Base-by-base conservation (phyloP, 2,888 invertebrate genomes). In the Ethmia dodecea region DNA sequence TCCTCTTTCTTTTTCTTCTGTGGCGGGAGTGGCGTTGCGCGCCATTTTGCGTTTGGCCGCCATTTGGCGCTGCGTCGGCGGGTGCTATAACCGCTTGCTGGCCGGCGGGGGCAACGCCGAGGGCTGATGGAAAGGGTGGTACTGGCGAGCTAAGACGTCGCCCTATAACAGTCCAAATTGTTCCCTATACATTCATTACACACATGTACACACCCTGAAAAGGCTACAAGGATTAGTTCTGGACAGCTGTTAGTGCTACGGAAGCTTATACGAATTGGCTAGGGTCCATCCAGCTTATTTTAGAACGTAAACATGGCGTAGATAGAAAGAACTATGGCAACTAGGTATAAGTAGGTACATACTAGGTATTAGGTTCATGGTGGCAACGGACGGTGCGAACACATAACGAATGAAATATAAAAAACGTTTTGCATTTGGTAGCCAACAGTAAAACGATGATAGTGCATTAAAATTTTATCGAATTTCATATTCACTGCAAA, bases 21-120 rank as follows among this genome's bases (percentile, higher is more conserved):
- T 65, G 72, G 38, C 60, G 66, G 31, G 53, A 49, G 55, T 60
- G 65, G 33, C 63, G 61, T 45, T 43, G 35, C 11, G 27, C 25
- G 36, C 24, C 26, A 12, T 25, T 20, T 18, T 31, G 26, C 16
- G 47, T 18, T 8, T 18, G 18, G 8, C 8, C n/a, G 8, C n/a
- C 37, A 43, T 38, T 33, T 37, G 22, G 43, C 35, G 22, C 40
- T 52, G 48, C 40, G 43, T 38, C 44, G 48, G 37, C 38, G 35
- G 37, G 27, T 86, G 86, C 83, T 86, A 84, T 81, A 86, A 86
- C 66, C 79, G 77, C 59, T 79, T 77, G 74, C 68, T 70, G 37
- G 64, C 60, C 47, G 74, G 74, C 44, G 80, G 78, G 29, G 74
- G 72, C 68, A 68, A 58, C 42, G 60, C 49, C 48, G 78, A 68